These are phyloP conservation scores for Emmelina monodactyla DNA, from an alignment of 2,888 invertebrate species.

Conservation along the genomic window DNA sequence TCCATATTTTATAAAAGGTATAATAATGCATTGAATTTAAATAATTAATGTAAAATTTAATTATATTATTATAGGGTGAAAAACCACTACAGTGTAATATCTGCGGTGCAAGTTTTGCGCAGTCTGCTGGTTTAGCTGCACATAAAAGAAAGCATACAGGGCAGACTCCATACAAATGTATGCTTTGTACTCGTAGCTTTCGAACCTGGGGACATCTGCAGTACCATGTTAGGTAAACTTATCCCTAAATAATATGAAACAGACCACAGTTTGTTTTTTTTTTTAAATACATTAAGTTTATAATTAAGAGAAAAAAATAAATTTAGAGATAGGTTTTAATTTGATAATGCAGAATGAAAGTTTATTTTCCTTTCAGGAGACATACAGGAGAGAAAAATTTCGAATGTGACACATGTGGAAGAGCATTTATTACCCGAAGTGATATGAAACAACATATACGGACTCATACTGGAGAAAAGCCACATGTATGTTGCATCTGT, in stretches of 20 bases:
- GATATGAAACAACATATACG: constrained; percentile 50
- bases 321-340: too few species aligned
- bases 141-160: constrained; percentile 55
- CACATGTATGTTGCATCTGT: constrained; percentile 45
- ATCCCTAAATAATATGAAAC: neutral
- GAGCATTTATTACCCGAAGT: constrained; percentile 50
- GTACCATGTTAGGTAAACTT: constrained; percentile 48
- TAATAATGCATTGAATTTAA: too few species aligned
- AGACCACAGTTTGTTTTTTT: too few species aligned
- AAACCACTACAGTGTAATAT: constrained; percentile 47
- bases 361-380: constrained; percentile 30
- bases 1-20: neutral
- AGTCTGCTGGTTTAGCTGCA: constrained; percentile 44
- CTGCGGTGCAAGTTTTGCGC: constrained; percentile 50
- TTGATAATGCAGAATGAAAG: too few species aligned
- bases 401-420: constrained; percentile 42
- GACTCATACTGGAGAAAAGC: constrained; percentile 43
- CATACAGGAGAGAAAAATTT: constrained; percentile 59
- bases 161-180: constrained; percentile 47
- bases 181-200: constrained; percentile 47
- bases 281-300: too few species aligned
- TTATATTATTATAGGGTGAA: constrained; percentile 33
- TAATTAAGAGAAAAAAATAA: too few species aligned
- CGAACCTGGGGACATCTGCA: constrained; percentile 52
- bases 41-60: too few species aligned